phyloP scores from a whole-genome alignment of 2,113 vertebrate species.

The Merops nubicus region DNA sequence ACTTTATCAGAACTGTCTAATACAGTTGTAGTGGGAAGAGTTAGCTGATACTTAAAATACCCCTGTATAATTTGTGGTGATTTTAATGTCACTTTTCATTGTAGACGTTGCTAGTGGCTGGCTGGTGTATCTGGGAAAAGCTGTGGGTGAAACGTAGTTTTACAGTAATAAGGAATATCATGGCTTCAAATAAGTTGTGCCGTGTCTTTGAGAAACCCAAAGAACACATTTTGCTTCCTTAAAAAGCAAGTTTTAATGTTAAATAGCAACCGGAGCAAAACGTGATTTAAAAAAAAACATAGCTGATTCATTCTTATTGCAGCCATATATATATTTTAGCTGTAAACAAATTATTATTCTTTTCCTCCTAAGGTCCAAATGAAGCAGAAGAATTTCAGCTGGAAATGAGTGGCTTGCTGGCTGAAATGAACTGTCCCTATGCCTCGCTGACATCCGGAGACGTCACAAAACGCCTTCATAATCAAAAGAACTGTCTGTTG shows the following conservation, averaged over 20 bases:
- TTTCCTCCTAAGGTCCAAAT: slow-evolving; percentile 81
- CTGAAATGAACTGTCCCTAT: slow-evolving; percentile 93
- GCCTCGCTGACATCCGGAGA: slow-evolving; percentile 87
- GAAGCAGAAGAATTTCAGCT: slow-evolving; percentile 95
- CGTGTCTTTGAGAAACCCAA: background rate
- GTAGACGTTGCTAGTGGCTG: background rate
- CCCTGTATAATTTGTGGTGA: background rate
- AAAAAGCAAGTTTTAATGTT: background rate
- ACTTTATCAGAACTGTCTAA: background rate
- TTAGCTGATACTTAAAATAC: background rate
- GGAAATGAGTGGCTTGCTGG: slow-evolving; percentile 93
- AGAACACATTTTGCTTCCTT: background rate
- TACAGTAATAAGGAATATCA: background rate
- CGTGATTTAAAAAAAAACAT: too few relatives aligned
- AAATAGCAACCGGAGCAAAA: background rate
- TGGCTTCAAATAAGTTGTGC: background rate
- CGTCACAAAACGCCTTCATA: slow-evolving; percentile 89
- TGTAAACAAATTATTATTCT: background rate
- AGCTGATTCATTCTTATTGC: background rate
- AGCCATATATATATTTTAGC: background rate
- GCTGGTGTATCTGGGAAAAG: background rate
- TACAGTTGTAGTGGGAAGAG: background rate
- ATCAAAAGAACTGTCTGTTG: slow-evolving; percentile 91
- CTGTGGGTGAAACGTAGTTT: background rate
- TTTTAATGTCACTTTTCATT: background rate